Evolutionary conservation across 2,113 vertebrate species (phyloP), one percentile per base, ranked within the genome.

Genomic region (Gallinago undulata): DNA sequence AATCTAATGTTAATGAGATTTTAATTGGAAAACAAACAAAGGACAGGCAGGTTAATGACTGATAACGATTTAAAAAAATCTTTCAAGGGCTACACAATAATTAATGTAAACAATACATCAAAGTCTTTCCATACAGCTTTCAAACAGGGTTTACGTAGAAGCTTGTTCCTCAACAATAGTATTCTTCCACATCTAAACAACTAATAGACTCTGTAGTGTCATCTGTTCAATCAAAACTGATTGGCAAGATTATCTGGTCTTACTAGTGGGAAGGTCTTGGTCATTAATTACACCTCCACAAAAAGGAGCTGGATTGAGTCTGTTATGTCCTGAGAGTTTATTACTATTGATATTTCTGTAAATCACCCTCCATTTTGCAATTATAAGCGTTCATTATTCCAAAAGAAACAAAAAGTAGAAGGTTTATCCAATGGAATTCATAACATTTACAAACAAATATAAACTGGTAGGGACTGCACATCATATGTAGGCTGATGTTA

Each of bases 111-210:
- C 87, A 93, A 74, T 64, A 77, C 94, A 95, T 97, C 96, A 96
- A 96, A 97, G 97, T 87, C 45, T 47, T 94, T 84, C 79, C 35
- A 39, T 60, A 62, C 78, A 53, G 56, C 85, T 89, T 97, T 97
- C 95, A 82, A 95, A 87, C 31, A 47, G 37, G 11, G 70, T 77
- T 93, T 94, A 75, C 83, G 8, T 89, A 86, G 93, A 79, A 94
- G 78, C 85, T 85, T 81, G 74, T 93, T 97, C 78, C 60, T 81
- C 75, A 74, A 89, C 37, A 96, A 97, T 97, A 90, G 73, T 96
- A 59, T 97, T 97, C 97, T 95, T 95, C 74, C 48, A 79, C 74
- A 82, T 96, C 45, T 97, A 97, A 98, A 98, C 97, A 98, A 83
- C 73, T 73, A 79, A 78, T 60, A 92, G 76, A 73, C 86, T 92